A percentile compares a stretch with the other conserved stretches of the same genome.
Evolutionary conservation across 1,140 invertebrate genomes (phyloP).

Genomic region (Drosophila subpulchrella): DNA sequence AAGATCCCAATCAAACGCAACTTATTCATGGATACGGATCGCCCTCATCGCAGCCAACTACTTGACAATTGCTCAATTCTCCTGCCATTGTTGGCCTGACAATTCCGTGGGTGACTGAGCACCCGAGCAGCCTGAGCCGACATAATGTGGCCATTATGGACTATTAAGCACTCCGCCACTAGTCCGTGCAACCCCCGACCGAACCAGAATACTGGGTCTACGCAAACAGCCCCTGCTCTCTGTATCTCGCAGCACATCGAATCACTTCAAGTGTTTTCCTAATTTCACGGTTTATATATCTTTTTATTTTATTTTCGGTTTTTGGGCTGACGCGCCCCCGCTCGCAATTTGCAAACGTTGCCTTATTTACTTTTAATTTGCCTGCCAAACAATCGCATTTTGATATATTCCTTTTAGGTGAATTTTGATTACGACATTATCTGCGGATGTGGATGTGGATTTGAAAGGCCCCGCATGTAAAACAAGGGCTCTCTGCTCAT

Average conservation of each 20-base stretch:
- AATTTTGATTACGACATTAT: slow-evolving; percentile 60
- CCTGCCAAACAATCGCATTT: slow-evolving; percentile 63
- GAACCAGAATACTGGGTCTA: neutral
- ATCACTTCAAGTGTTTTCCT: slow-evolving; percentile 78
- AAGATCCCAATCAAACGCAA: neutral
- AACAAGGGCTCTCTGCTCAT: slow-evolving; percentile 32
- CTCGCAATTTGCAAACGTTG: slow-evolving; percentile 37
- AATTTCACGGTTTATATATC: slow-evolving; percentile 74
- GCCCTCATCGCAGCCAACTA: slow-evolving; percentile 3
- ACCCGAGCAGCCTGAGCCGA: slow-evolving; percentile 26
- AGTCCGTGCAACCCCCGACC: slow-evolving; percentile 13
- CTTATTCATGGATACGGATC: too few species aligned
- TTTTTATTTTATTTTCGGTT: slow-evolving; percentile 48
- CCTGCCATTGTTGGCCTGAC: slow-evolving; percentile 3
- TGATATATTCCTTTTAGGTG: slow-evolving; percentile 42
- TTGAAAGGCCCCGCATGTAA: slow-evolving; percentile 17
- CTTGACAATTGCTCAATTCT: slow-evolving; percentile 35
- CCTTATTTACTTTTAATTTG: slow-evolving; percentile 83
- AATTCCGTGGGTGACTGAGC: slow-evolving; percentile 2
- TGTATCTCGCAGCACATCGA: slow-evolving; percentile 47
- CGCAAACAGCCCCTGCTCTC: slow-evolving; percentile 17
- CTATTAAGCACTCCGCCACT: slow-evolving; percentile 47
- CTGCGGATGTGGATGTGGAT: neutral
- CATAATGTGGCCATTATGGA: slow-evolving; percentile 54
- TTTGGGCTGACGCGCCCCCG: neutral